Percentiles rank a stretch among this genome's conserved stretches.
Conservation (phyloP, 2,888 invertebrate species). For the Andrena minutula region DNA sequence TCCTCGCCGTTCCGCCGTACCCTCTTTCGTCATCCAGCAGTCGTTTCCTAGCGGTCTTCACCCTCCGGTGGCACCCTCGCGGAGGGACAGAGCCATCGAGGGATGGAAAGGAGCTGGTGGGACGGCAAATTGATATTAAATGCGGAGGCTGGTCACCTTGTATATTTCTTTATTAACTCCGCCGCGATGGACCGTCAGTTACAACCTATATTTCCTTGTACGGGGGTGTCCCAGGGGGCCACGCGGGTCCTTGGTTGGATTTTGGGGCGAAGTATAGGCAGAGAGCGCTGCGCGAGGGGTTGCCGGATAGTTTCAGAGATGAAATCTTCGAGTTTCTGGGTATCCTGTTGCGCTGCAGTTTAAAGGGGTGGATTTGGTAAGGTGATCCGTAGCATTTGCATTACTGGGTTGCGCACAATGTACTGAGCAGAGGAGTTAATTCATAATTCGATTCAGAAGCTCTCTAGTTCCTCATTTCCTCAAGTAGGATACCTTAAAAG, state of each 20-base stretch:
- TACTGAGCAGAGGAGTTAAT: no score
- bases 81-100: constrained; percentile 56
- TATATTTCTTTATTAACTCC: constrained; percentile 83
- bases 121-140: constrained; percentile 83
- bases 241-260: constrained; percentile 11
- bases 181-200: constrained; percentile 66
- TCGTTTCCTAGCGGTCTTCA: constrained; percentile 54
- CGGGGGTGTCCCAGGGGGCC: constrained; percentile 19
- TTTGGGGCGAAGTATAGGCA: constrained; percentile 22
- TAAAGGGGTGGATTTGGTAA: no score
- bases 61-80: constrained; percentile 52
- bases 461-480: no score
- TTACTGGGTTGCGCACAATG: no score
- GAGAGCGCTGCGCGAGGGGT: neutral
- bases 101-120: constrained; percentile 63
- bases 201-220: constrained; percentile 45
- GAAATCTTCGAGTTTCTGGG: neutral
- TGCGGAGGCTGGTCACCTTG: constrained; percentile 82
- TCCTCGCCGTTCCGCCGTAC: constrained; percentile 47
- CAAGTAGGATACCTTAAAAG: no score
- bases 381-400: no score
- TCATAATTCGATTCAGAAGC: no score
- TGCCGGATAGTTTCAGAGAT: neutral
- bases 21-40: constrained; percentile 56
- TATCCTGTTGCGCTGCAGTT: neutral